phyloP scores from a whole-genome alignment of 2,113 vertebrate species.

The Charina bottae region DNA sequence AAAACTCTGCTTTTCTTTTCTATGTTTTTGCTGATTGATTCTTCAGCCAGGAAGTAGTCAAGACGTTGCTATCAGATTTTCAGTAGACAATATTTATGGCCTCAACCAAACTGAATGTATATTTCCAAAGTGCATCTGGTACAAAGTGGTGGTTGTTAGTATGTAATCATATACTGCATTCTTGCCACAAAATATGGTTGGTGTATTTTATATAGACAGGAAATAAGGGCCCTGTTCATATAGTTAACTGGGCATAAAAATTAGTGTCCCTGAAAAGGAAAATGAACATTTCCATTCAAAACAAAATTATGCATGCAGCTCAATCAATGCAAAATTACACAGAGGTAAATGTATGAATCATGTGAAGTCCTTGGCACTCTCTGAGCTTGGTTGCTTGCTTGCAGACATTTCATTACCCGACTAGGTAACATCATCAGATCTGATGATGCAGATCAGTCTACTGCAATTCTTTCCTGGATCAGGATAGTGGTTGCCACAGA shows the following conservation, averaged over 20 bases:
- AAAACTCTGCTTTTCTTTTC: not conserved
- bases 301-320: not conserved
- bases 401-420: too few relatives aligned
- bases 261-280: not conserved
- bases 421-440: not conserved
- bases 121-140: not conserved
- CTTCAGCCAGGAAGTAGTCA: slow-evolving; percentile 26
- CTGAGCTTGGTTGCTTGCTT: not conserved
- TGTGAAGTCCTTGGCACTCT: not conserved
- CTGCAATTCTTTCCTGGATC: not conserved
- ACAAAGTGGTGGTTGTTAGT: not conserved
- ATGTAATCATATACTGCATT: slow-evolving; percentile 28
- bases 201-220: slow-evolving; percentile 11
- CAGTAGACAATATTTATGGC: not conserved
- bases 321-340: not conserved
- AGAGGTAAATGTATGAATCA: not conserved
- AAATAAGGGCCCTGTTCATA: not conserved
- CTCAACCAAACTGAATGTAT: not conserved
- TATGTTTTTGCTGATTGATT: not conserved
- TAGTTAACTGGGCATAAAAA: not conserved
- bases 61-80: not conserved
- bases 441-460: not conserved
- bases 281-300: not conserved
- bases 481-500: not conserved
- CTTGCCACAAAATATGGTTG: slow-evolving; percentile 14